Base-by-base conservation (phyloP, 53 echinoderm and acorn worm genomes). In the Paelopatides confundens region DNA sequence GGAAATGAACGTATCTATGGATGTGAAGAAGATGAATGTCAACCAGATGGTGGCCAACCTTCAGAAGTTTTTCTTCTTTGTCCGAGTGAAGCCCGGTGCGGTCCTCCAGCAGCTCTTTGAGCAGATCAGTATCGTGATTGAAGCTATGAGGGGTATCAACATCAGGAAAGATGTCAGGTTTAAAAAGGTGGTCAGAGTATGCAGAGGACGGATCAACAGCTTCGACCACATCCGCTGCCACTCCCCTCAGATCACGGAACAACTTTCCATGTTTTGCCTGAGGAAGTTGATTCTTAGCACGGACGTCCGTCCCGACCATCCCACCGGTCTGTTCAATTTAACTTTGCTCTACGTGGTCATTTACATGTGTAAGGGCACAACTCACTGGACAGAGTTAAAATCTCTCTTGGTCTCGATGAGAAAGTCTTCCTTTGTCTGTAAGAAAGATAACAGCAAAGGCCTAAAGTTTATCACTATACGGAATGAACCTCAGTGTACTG, bases 191-290 rank as follows among this genome's bases (percentile, higher is more conserved):
- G 53, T 79, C 21, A 24, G 79, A 26, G 79, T 79, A 12, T 79
- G 53, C 18, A 26, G 51, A 18, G 79, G 51, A 31, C 28, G 79
- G 49, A 33, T 79, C 26, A 53, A 79, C 32, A 79, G 53, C 79
- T 53, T 79, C 51, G 79, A 79, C 29, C 51, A 50, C 79, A 79
- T 53, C 32, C 50, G 79, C 27, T 79, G 79, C 13, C 43, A 53
- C 53, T 79, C 79, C 8, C 79, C 79, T 5, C 79, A 79, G 79
- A 79, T 79, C 6, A 79, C 79, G 31, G 79, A 79, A n/a, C 79
- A 79, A 21, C 79, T 79, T 13, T 79, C 79, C 17, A 79, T 79
- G 79, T 79, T 79, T 31, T 79, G 79, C 33, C 79, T 79, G 79
- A 79, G 79, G 79, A 79, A 79, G 79, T 34, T 79, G 4, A 29